A percentile compares a stretch with the other conserved stretches of the same genome.
phyloP scores from a whole-genome alignment of 2,113 vertebrate genomes.

The Clarias macrocephalus region DNA sequence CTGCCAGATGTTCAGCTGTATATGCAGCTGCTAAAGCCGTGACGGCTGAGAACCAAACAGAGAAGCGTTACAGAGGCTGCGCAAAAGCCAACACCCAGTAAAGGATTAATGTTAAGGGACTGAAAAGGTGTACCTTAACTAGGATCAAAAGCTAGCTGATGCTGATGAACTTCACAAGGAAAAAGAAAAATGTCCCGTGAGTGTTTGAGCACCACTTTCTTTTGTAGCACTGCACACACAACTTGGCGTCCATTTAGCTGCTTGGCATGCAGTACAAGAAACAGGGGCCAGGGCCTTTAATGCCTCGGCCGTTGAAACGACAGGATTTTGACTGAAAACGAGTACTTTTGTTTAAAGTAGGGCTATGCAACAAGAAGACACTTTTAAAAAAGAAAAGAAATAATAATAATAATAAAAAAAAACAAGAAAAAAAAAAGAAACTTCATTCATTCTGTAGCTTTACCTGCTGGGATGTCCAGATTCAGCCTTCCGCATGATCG shows the following conservation, averaged over 20 bases:
- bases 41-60: neutral
- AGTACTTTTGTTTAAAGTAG: slow-evolving; percentile 61
- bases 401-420: slow-evolving; percentile 30
- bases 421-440: slow-evolving; percentile 48
- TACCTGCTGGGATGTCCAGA: slow-evolving; percentile 76
- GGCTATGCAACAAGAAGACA: slow-evolving; percentile 90
- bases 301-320: slow-evolving; percentile 33
- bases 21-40: neutral
- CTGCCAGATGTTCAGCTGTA: slow-evolving; percentile 9
- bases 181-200: neutral
- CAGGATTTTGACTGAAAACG: slow-evolving; percentile 48
- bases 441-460: slow-evolving; percentile 77
- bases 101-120: neutral
- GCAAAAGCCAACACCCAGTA: neutral
- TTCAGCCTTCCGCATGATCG: slow-evolving; percentile 83
- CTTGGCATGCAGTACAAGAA: slow-evolving; percentile 29
- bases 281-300: neutral
- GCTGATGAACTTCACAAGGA: neutral
- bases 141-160: neutral
- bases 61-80: neutral
- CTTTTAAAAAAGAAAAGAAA: slow-evolving; percentile 55
- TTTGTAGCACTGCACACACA: slow-evolving; percentile 37
- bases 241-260: slow-evolving; percentile 33
- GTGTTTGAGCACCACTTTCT: neutral
- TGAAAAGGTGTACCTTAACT: neutral